Conservation (phyloP, 2,113 vertebrate species). For the Megaptera novaeangliae region DNA sequence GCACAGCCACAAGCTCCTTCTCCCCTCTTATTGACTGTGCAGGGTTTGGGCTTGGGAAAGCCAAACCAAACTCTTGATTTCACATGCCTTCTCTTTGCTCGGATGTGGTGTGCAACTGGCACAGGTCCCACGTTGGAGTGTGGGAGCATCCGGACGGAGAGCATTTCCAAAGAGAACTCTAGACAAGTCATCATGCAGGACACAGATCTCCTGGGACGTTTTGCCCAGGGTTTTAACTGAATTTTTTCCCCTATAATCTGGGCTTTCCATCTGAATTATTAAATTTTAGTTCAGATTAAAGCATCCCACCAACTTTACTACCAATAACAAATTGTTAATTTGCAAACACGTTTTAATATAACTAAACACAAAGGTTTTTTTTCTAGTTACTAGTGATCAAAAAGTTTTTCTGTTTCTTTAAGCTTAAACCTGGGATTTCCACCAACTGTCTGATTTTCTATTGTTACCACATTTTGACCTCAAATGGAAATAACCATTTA, state of each 20-base stretch:
- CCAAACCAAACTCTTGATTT: background rate
- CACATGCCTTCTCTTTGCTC: conserved; percentile 7
- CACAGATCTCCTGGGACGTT: conserved; percentile 38
- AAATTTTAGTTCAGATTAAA: conserved; percentile 50
- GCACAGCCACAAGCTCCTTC: background rate
- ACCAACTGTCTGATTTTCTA: conserved; percentile 74
- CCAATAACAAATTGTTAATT: conserved; percentile 40
- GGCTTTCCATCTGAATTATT: conserved; percentile 32
- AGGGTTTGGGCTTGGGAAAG: conserved; percentile 4
- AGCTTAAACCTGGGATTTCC: conserved; percentile 58
- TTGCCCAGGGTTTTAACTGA: conserved; percentile 17
- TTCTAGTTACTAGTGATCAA: conserved; percentile 54
- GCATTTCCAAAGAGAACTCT: conserved; percentile 37
- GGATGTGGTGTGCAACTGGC: conserved; percentile 54
- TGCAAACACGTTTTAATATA: conserved; percentile 55
- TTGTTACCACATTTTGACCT: conserved; percentile 78
- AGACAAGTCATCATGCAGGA: background rate
- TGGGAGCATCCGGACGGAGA: conserved; percentile 64
- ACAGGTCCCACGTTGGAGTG: conserved; percentile 13
- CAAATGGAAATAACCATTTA: conserved; percentile 70
- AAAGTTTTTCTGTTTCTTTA: conserved; percentile 67
- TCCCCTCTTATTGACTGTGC: background rate
- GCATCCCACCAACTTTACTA: background rate
- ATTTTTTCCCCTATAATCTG: background rate
- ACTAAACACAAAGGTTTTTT: conserved; percentile 35